Percentiles rank a stretch among this genome's conserved stretches.
phyloP scores from a whole-genome alignment of 2,888 invertebrate genomes.

The Orthonychiurus folsomi region DNA sequence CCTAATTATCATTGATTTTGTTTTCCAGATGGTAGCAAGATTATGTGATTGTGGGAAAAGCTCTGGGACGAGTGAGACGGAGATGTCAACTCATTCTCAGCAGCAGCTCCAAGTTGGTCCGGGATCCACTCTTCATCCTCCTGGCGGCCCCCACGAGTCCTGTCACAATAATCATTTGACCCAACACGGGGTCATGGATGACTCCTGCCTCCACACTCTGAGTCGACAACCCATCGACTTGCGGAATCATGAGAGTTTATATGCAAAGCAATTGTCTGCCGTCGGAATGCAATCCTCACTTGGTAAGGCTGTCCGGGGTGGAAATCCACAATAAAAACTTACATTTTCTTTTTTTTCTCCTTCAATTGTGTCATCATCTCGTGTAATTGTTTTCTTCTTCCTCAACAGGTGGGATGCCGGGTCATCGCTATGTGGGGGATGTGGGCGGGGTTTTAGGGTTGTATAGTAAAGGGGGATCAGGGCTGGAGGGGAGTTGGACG shows the following conservation, averaged over 20 bases:
- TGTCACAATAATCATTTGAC: conserved; percentile 39
- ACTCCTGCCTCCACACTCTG: conserved; percentile 33
- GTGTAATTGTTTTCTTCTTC: background rate
- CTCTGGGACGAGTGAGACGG: conserved; percentile 39
- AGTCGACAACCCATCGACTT: conserved; percentile 36
- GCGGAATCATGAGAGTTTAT: conserved; percentile 38
- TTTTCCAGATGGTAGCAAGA: conserved; percentile 37
- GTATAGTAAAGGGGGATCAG: conserved; percentile 30
- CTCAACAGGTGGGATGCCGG: conserved; percentile 21
- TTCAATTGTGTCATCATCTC: too few species aligned
- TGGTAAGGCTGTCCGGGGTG: conserved; percentile 21
- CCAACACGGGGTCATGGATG: conserved; percentile 36
- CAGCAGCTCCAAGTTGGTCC: conserved; percentile 32
- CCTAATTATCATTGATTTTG: too few species aligned
- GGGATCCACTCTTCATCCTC: conserved; percentile 16
- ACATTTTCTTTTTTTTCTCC: too few species aligned
- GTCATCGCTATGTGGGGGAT: conserved; percentile 20
- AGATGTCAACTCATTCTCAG: conserved; percentile 40
- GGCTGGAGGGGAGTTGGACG: conserved; percentile 38
- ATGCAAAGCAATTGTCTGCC: conserved; percentile 38
- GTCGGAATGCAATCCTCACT: conserved; percentile 38
- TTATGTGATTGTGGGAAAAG: conserved; percentile 40
- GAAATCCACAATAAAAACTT: too few species aligned
- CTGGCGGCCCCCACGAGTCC: conserved; percentile 25
- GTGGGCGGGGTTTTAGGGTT: conserved; percentile 34